These are phyloP conservation scores for Thymelicus acteon DNA, from an alignment of 2,888 invertebrate genomes.

Conservation along the genomic window DNA sequence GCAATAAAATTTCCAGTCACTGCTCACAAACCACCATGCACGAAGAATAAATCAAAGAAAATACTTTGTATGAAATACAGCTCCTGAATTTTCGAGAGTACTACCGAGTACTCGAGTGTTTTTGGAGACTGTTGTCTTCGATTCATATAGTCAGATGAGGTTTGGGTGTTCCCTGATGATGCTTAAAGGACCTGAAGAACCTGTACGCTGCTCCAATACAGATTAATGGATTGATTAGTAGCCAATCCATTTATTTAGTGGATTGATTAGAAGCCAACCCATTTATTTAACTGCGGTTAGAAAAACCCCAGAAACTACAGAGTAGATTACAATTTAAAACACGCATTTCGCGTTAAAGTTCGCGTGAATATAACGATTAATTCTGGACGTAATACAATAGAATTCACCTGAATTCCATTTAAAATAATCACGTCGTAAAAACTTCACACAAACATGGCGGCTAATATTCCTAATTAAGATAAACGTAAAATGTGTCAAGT, in stretches of 20 bases:
- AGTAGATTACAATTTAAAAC: background rate
- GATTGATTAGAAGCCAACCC: too few species aligned
- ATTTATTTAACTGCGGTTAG: too few species aligned
- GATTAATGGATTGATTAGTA: too few species aligned
- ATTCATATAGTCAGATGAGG: too few species aligned
- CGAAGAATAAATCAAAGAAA: background rate
- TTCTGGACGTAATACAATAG: background rate
- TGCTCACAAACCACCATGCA: background rate
- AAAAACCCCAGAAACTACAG: too few species aligned
- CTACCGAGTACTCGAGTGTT: too few species aligned
- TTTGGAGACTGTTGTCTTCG: too few species aligned
- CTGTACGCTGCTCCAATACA: too few species aligned
- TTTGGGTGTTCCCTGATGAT: too few species aligned
- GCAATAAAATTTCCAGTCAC: background rate
- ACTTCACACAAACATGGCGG: slow-evolving; percentile 1
- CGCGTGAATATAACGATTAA: background rate
- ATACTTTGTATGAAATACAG: background rate
- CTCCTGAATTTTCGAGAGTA: background rate
- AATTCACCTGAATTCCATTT: slow-evolving; percentile 9
- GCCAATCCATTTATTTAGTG: too few species aligned
- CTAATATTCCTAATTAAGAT: slow-evolving; percentile 16
- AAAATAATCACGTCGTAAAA: slow-evolving; percentile 28
- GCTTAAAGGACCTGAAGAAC: too few species aligned
- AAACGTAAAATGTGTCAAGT: slow-evolving; percentile 2
- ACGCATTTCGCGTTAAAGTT: background rate